A percentile compares a stretch with the other conserved stretches of the same genome.
Conservation (phyloP, 2,797 vertebrate species). For the Avahi laniger region DNA sequence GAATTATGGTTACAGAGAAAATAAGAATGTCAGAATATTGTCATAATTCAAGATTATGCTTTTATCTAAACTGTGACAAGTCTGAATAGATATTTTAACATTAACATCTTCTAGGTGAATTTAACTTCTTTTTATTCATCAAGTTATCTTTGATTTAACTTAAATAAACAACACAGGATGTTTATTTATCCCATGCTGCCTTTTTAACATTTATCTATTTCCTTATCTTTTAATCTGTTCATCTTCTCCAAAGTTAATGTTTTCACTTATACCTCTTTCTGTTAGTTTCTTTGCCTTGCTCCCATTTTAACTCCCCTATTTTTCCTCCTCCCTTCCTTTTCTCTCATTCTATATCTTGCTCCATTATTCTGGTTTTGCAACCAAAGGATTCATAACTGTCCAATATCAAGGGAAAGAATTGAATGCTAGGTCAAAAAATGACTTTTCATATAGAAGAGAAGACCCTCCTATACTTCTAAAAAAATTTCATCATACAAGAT, state of each 20-base stretch:
- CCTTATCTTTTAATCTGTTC: neutral
- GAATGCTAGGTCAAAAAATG: neutral
- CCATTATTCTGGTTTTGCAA: conserved; percentile 4
- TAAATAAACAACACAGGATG: neutral
- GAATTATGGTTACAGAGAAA: conserved; percentile 56
- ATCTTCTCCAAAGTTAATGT: conserved; percentile 20
- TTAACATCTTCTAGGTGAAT: conserved; percentile 34
- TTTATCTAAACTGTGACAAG: conserved; percentile 20
- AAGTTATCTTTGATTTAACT: conserved; percentile 47
- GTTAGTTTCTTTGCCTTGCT: neutral
- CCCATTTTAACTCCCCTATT: neutral
- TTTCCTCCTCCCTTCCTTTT: neutral
- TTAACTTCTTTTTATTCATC: conserved; percentile 31
- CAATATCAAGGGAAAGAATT: neutral
- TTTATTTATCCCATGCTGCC: neutral
- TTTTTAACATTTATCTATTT: conserved; percentile 31
- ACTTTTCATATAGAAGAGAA: neutral
- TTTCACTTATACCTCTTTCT: neutral
- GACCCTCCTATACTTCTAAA: neutral
- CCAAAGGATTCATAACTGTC: neutral
- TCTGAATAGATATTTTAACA: conserved; percentile 32
- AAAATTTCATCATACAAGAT: neutral
- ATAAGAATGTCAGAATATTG: conserved; percentile 34
- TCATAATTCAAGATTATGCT: neutral
- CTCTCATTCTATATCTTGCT: neutral